phyloP scores from a whole-genome alignment of 2,888 invertebrate species.

The Agriopis leucophaearia region DNA sequence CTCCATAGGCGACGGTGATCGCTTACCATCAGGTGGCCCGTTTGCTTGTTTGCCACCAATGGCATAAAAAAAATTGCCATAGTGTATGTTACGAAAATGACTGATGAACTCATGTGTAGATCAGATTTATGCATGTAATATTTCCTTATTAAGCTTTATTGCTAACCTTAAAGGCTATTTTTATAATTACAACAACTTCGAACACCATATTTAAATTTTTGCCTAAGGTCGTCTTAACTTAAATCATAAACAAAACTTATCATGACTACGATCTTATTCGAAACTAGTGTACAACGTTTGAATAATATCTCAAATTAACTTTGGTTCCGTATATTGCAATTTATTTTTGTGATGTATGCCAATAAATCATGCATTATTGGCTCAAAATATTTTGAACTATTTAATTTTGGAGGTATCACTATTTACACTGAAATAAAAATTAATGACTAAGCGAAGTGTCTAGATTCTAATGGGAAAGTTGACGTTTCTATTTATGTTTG shows the following conservation, averaged over 20 bases:
- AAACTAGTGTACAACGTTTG: constrained; percentile 28
- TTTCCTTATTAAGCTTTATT: constrained; percentile 39
- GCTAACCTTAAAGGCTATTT: constrained; percentile 42
- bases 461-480: too few relatives aligned
- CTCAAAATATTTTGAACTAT: background rate
- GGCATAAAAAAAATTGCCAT: too few relatives aligned
- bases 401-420: too few relatives aligned
- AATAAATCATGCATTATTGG: background rate
- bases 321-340: constrained; percentile 9
- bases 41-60: too few relatives aligned
- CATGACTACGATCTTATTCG: constrained; percentile 42
- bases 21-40: too few relatives aligned
- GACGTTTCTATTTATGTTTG: too few relatives aligned
- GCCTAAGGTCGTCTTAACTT: constrained; percentile 45
- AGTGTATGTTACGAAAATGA: constrained; percentile 4
- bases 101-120: constrained; percentile 34
- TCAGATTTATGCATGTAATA: constrained; percentile 37
- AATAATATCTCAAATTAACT: constrained; percentile 16
- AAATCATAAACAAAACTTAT: constrained; percentile 39
- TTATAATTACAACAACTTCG: constrained; percentile 43
- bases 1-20: too few relatives aligned
- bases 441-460: too few relatives aligned
- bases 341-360: background rate
- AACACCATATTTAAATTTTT: constrained; percentile 41
- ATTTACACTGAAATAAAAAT: too few relatives aligned